Evolutionary conservation across 2,888 invertebrate species (phyloP), one percentile per base, ranked within the genome.

Genomic region (Eristalinus aeneus): DNA sequence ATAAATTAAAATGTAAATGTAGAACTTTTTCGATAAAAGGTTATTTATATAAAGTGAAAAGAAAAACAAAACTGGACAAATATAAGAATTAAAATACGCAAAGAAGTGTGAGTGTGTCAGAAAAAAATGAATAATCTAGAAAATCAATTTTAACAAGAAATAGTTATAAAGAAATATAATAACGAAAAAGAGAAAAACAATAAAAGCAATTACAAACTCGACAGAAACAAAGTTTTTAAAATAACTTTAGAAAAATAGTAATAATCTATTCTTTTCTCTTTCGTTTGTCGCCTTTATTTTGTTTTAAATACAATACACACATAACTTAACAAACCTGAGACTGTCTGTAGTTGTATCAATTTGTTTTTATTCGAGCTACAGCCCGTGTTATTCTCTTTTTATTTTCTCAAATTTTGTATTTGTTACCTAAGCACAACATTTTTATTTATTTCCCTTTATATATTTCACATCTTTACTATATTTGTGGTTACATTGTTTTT

Each of bases 1-100:
- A 85, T 85, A 76, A 80, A 67, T 76, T 67, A 75, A 39, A 39
- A 80, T 80, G 80, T 77, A 85, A 80, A 85, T 85, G 56, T 79
- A 84, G 75, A 79, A 65, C 54, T 65, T 79, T 60, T 67, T 75
- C 64, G 36, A 67, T 54, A 69, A 73, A 76, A 75, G 61, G 56
- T 68, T 71, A 67, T 72, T 71, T 74, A 71, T 79, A 84, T 71
- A 63, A 78, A 63, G 68, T 27, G 58, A 23, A 27, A 56, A 60
- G 23, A 58, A 39, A 63, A 27, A n/a, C 34, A 83, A 53, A 65
- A 61, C 58, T 72, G 72, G 72, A 79, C 72, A 72, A 67, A 79
- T 22, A 78, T 65, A 56, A 34, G 23, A 79, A 22, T 67, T 56
- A 46, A n/a, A 67, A 74, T 32, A 67, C 36, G 65, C 65, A 67